Evolutionary conservation across 37 sponge, comb jelly and placozoan genomes (phyloP).

Genomic region (Crambe crambe): DNA sequence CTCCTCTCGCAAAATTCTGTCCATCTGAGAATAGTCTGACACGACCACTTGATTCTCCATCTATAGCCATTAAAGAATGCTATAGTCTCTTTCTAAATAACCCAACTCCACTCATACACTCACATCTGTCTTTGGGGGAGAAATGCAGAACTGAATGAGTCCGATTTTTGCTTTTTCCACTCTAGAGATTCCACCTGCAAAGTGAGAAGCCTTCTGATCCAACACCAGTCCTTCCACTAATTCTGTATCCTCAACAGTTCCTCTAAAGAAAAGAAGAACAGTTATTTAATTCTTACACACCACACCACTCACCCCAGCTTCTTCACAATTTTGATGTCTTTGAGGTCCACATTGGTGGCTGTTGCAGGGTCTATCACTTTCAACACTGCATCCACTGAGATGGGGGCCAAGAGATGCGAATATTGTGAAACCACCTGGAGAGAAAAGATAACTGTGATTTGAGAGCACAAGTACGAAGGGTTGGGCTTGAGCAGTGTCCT

Average conservation of each 20-base stretch:
- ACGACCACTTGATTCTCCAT: constrained; percentile 99
- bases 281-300: neutral
- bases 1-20: constrained; percentile 96
- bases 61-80: constrained; percentile 24
- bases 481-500: no score
- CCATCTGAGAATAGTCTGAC: constrained; percentile 99
- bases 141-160: constrained; percentile 98
- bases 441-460: neutral
- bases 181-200: constrained; percentile 82
- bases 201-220: constrained; percentile 92
- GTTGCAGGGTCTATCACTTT: constrained; percentile 90
- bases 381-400: constrained; percentile 96
- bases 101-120: no score
- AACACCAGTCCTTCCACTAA: constrained; percentile 98
- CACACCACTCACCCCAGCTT: constrained; percentile 76
- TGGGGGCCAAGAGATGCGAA: constrained; percentile 88
- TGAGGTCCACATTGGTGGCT: constrained; percentile 96
- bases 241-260: constrained; percentile 98
- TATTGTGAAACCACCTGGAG: constrained; percentile 97
- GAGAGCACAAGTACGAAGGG: neutral
- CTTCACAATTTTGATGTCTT: constrained; percentile 88
- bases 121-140: constrained; percentile 98
- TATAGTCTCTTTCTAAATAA: neutral
- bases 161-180: constrained; percentile 99
- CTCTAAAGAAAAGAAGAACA: constrained; percentile 55